phyloP scores from a whole-genome alignment of 1,140 invertebrate genomes.

The Caenorhabditis tropicalis region DNA sequence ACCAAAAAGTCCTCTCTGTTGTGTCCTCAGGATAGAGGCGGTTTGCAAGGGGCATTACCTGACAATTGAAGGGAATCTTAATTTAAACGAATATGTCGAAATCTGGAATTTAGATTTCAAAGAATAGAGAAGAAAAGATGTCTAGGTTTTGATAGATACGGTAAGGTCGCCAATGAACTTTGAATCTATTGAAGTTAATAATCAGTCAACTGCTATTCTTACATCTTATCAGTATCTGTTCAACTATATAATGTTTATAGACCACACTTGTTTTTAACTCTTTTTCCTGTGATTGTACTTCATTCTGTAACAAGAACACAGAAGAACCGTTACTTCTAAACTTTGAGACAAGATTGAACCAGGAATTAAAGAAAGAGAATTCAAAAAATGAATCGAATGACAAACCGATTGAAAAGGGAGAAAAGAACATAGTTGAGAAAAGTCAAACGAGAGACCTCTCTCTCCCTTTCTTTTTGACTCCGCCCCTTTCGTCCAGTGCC shows the following conservation, averaged over 20 bases:
- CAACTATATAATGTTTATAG: neutral
- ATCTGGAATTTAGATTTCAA: too few species aligned
- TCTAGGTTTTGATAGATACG: too few species aligned
- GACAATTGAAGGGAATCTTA: neutral
- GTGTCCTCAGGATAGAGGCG: neutral
- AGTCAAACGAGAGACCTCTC: neutral
- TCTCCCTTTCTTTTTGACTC: neutral
- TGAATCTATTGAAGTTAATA: too few species aligned
- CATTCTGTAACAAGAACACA: too few species aligned
- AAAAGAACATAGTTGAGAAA: conserved; percentile 19
- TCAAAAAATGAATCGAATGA: conserved; percentile 9
- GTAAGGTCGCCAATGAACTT: too few species aligned
- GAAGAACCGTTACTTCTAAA: neutral
- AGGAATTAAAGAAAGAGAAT: neutral
- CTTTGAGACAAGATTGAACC: too few species aligned
- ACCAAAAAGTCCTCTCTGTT: conserved; percentile 37
- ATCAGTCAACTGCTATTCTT: too few species aligned
- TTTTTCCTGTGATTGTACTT: too few species aligned
- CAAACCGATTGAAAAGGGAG: neutral
- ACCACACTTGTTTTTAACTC: neutral
- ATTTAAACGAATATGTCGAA: too few species aligned
- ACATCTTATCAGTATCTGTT: too few species aligned
- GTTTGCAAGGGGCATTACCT: neutral
- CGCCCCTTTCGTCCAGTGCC: neutral
- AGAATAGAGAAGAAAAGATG: too few species aligned